Evolutionary conservation across 2,113 vertebrate genomes (phyloP), one percentile per base, ranked within the genome.

Genomic region (Paratilapia polleni): DNA sequence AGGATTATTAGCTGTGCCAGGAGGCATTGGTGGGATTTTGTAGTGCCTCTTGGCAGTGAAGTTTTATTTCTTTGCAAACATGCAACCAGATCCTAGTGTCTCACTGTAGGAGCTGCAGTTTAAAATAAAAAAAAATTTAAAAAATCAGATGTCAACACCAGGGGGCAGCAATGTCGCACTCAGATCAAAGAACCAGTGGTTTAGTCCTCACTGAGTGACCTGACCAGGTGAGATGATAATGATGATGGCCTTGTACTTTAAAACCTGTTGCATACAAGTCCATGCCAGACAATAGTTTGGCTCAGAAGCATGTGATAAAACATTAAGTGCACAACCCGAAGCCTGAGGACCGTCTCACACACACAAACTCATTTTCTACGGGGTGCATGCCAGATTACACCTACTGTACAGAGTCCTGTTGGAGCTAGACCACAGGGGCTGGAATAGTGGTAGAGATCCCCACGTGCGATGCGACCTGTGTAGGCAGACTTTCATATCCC

Each of bases 361-460:
- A 88, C 26, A 78, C 66, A 83, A 52, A 90, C 59, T 78, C 43
- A 78, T 54, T 78, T 78, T 78, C 77, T 64, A 86, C 68, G 73
- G 88, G 92, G 87, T 92, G 93, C 94, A 94, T 92, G 93, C 91
- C 89, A 52, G 83, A 92, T 86, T 89, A 93, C 88, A 92, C 73
- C 86, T 90, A 85, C 78, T 93, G 94, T 94, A 94, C 92, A 94
- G 84, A 93, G 87, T 86, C 90, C 54, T 87, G 83, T 87, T 84
- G 87, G 93, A 92, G 88, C 63, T 83, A 83, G 63, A 91, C 83
- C 64, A 84, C 89, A 74, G 83, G 85, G 83, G 82, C 92, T 87
- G 91, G 89, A 85, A 78, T 90, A 80, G 83, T 85, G 64, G 74
- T 81, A 79, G 81, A 78, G 56, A 79, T 75, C 90, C 81, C 78